These are phyloP conservation scores for Sphaeramia orbicularis DNA, from an alignment of 2,797 vertebrate species.

Conservation along the genomic window DNA sequence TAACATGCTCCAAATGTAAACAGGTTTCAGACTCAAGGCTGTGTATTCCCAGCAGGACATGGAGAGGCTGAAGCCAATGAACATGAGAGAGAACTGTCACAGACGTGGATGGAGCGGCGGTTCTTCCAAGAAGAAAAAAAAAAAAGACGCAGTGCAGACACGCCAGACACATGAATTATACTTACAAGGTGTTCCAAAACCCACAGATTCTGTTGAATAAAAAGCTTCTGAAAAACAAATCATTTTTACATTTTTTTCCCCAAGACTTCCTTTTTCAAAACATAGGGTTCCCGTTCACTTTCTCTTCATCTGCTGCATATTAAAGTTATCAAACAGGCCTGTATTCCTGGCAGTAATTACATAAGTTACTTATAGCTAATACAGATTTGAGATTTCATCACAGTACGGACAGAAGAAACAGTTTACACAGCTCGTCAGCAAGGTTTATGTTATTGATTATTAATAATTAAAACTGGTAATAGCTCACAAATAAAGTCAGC, in stretches of 20 bases:
- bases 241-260: conserved; percentile 17
- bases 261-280: conserved; percentile 11
- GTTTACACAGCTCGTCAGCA: conserved; percentile 12
- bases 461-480: neutral
- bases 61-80: conserved; percentile 51
- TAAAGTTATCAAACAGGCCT: conserved; percentile 15
- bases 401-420: conserved; percentile 1
- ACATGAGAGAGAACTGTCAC: conserved; percentile 61
- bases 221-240: conserved; percentile 60
- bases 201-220: conserved; percentile 41
- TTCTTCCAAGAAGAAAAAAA: conserved; percentile 43
- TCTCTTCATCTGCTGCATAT: conserved; percentile 49
- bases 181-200: conserved; percentile 35
- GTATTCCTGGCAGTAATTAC: conserved; percentile 25
- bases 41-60: conserved; percentile 70
- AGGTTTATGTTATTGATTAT: conserved; percentile 11
- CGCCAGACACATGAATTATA: conserved; percentile 44
- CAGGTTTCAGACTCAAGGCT: conserved; percentile 82
- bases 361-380: neutral
- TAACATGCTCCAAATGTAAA: conserved; percentile 87
- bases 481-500: neutral
- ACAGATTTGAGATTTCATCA: conserved; percentile 4
- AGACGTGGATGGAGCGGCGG: conserved; percentile 35
- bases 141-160: conserved; percentile 42
- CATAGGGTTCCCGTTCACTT: conserved; percentile 23